Conservation (phyloP, 2,888 invertebrate species). For the Agriopis marginaria region DNA sequence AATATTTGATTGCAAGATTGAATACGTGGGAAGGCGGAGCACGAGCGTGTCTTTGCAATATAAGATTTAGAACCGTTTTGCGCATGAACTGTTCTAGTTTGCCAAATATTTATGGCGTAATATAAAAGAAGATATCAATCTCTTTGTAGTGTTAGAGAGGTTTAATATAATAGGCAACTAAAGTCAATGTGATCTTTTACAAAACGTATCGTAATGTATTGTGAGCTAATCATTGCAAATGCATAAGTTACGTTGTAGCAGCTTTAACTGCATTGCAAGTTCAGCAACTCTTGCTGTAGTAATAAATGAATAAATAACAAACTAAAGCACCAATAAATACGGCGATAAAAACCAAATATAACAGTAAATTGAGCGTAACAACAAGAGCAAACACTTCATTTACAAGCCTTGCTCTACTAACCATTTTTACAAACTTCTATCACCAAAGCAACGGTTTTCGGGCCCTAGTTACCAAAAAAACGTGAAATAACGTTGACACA, state of each 20-base stretch:
- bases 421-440: conserved; percentile 17
- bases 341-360: conserved; percentile 12
- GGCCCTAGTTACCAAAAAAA: conserved; percentile 30
- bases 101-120: conserved; percentile 21
- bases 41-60: conserved; percentile 17
- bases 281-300: background rate
- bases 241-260: conserved; percentile 1
- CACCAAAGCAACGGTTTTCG: conserved; percentile 18
- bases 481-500: conserved; percentile 39
- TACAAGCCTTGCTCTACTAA: conserved; percentile 23
- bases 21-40: conserved; percentile 32
- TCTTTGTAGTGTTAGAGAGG: background rate
- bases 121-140: conserved; percentile 18
- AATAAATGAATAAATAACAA: conserved; percentile 7
- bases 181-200: conserved; percentile 8
- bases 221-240: conserved; percentile 12
- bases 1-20: conserved; percentile 43
- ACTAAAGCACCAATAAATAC: background rate
- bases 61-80: conserved; percentile 11
- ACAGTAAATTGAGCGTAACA: conserved; percentile 26
- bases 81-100: conserved; percentile 18
- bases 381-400: conserved; percentile 31
- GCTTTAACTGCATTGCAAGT: conserved; percentile 5
- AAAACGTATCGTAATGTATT: background rate
- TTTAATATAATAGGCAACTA: conserved; percentile 1